Base-by-base conservation (phyloP, 1,140 invertebrate species). In the Cotesia typhae region DNA sequence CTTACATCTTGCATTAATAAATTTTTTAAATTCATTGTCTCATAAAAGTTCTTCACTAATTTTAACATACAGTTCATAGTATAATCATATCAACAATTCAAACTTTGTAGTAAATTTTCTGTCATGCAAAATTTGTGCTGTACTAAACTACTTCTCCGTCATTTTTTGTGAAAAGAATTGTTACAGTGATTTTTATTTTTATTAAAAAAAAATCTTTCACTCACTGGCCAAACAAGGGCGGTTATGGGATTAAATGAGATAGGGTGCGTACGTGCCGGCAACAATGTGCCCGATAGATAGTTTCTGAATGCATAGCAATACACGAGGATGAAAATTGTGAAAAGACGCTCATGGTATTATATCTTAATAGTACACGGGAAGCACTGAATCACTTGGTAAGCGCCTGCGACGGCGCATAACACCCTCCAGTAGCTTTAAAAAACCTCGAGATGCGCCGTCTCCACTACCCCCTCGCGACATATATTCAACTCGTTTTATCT, bases 261-360 rank as follows among this genome's bases (percentile, higher is more conserved):
- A 70, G 75, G 74, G 77, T 80, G 78, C 77, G 76, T 82, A 80
- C 80, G 78, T 81, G 75, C 55, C 71, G 67, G 53, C 77, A 74
- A 83, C 82, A 83, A 82, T 83, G 81, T 83, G 78, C 76, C 75
- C 75, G 76, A 72, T 55, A 70, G 76, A 75, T 78, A 77, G 78
- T 80, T 82, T 82, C 80, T 71, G 77, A 78, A 72, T 70, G 79
- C 80, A 83, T 83, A 83, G 81, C 80, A 83, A 83, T 84, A 28
- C 28, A 28, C 1, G 28, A 28, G 77, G 79, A 71, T 72, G 70
- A 70, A 76, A 68, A 80, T 82, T 79, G 72, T 81, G 73, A 83
- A 83, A 82, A 76, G 76, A 76, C 77, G 75, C 77, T 83, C 80
- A 81, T 83, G 77, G 80, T 84, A 79, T 28, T 28, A 28, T 28